These are phyloP conservation scores for Rhinella marina DNA, from an alignment of 2,797 vertebrate genomes.

Conservation along the genomic window DNA sequence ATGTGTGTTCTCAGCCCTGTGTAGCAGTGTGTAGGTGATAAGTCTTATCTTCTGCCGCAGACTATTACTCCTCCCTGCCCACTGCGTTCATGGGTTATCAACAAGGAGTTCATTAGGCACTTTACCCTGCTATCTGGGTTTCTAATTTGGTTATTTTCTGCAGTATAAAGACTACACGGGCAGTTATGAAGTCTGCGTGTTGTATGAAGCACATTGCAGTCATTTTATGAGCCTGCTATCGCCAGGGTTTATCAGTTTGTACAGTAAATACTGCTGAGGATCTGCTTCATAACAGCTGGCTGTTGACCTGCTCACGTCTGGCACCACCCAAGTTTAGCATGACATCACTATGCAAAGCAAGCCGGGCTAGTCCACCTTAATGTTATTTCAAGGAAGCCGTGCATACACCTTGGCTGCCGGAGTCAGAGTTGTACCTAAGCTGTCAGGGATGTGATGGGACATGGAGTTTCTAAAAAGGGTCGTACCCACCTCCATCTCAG, in stretches of 20 bases:
- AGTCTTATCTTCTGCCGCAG: slow-evolving; percentile 79
- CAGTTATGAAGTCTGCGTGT: background rate
- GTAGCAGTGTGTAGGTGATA: slow-evolving; percentile 70
- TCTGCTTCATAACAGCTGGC: slow-evolving; percentile 85
- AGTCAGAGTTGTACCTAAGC: background rate
- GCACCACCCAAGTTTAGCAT: slow-evolving; percentile 77
- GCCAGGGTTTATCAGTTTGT: slow-evolving; percentile 77
- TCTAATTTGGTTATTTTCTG: background rate
- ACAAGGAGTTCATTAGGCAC: background rate
- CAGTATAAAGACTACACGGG: background rate
- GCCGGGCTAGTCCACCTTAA: slow-evolving; percentile 65
- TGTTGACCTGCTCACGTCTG: slow-evolving; percentile 69
- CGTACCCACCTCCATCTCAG: slow-evolving; percentile 80
- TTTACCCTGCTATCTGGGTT: background rate
- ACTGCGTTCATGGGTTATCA: slow-evolving; percentile 60
- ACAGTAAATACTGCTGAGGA: slow-evolving; percentile 81
- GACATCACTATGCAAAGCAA: slow-evolving; percentile 71
- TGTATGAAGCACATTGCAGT: background rate
- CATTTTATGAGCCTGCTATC: slow-evolving; percentile 62
- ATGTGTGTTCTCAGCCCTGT: slow-evolving; percentile 46
- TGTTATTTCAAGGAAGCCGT: slow-evolving; percentile 70
- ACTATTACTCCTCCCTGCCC: slow-evolving; percentile 60
- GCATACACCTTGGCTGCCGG: slow-evolving; percentile 53
- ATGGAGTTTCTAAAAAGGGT: slow-evolving; percentile 96
- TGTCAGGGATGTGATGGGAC: slow-evolving; percentile 57